Evolutionary conservation across 35 echinoderm and acorn worm genomes (phyloP).

Genomic region (Acanthaster planci): DNA sequence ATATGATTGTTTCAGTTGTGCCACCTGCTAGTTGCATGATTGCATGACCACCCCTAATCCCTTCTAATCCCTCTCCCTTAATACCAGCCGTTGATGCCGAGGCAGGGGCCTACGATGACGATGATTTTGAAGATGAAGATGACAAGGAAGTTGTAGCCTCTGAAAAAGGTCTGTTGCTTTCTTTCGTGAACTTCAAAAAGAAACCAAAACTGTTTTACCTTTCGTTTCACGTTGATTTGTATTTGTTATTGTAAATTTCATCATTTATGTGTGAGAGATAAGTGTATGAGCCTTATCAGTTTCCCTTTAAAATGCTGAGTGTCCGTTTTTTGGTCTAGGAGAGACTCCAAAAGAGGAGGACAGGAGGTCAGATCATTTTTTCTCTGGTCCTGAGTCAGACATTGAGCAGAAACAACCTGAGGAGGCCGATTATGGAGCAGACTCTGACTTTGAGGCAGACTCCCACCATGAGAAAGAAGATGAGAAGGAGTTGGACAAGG

Average conservation of each 20-base stretch:
- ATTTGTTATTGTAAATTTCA: too few relatives aligned
- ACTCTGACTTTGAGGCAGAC: conserved; percentile 78
- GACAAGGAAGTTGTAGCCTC: conserved; percentile 16
- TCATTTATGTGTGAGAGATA: too few relatives aligned
- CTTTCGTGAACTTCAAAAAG: too few relatives aligned
- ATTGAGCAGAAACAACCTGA: conserved; percentile 22
- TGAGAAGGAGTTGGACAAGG: conserved; percentile 19
- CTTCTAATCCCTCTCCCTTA: conserved; percentile 9
- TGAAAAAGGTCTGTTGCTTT: conserved; percentile 37
- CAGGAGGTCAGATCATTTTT: conserved; percentile 61
- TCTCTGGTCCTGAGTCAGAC: conserved; percentile 53
- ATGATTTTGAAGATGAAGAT: conserved; percentile 58
- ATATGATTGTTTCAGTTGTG: too few relatives aligned
- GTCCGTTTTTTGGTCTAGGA: not conserved
- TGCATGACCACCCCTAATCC: conserved; percentile 21
- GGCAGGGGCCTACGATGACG: conserved; percentile 40
- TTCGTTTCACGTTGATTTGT: too few relatives aligned
- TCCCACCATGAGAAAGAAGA: conserved; percentile 45
- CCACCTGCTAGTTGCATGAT: conserved; percentile 9
- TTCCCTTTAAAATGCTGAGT: too few relatives aligned
- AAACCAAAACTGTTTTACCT: too few relatives aligned
- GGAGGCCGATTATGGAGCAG: conserved; percentile 43
- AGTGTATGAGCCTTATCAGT: too few relatives aligned
- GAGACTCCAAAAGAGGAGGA: conserved; percentile 21
- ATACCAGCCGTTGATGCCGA: conserved; percentile 29